phyloP scores from a whole-genome alignment of 2,113 vertebrate genomes.

The Cranoglanis bouderius region DNA sequence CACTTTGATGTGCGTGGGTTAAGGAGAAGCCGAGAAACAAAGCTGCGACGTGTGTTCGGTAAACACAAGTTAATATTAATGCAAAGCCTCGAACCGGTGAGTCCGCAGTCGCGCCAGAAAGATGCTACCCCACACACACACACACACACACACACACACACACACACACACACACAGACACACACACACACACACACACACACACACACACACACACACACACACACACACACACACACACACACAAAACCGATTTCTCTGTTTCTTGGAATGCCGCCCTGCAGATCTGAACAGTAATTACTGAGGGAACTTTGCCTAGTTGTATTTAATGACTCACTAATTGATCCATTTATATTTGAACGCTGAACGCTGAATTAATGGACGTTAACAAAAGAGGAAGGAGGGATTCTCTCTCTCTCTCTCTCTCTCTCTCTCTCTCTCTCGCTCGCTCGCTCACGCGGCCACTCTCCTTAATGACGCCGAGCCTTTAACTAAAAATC shows the following conservation, averaged over 20 bases:
- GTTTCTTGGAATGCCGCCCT: constrained; percentile 58
- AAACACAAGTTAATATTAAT: constrained; percentile 75
- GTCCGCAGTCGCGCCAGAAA: background rate
- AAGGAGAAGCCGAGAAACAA: constrained; percentile 70
- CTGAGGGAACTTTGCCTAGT: constrained; percentile 65
- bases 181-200: constrained; percentile 16
- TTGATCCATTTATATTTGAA: constrained; percentile 68
- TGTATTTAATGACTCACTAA: constrained; percentile 75
- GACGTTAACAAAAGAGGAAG: constrained; percentile 23
- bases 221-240: constrained; percentile 21
- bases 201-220: background rate
- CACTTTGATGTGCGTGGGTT: constrained; percentile 73
- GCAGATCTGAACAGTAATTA: constrained; percentile 71
- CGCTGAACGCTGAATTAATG: background rate
- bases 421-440: no score
- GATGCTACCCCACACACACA: constrained; percentile 26
- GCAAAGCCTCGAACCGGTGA: constrained; percentile 50
- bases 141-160: constrained; percentile 16
- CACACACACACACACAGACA: background rate
- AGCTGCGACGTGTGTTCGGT: constrained; percentile 69
- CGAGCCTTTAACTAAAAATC: background rate
- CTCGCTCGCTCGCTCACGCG: background rate
- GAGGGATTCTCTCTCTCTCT: constrained; percentile 12
- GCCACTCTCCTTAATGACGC: background rate
- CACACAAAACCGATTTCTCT: background rate